phyloP scores from a whole-genome alignment of 2,888 invertebrate genomes.

The Cataglyphis livida region DNA sequence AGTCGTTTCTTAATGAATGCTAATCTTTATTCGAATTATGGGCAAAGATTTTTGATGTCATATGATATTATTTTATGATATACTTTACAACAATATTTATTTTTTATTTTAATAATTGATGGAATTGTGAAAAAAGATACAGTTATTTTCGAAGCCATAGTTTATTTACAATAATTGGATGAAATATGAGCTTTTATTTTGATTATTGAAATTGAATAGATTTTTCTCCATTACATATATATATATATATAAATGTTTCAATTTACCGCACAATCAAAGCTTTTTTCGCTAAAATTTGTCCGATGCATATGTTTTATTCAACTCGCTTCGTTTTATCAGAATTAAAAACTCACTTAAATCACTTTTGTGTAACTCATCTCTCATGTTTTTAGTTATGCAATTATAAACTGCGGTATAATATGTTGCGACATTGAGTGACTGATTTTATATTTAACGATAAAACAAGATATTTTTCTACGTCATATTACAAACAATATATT shows the following conservation, averaged over 20 bases:
- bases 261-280: slow-evolving; percentile 18
- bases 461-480: not conserved
- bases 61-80: not conserved
- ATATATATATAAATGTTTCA: slow-evolving; percentile 36
- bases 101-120: slow-evolving; percentile 14
- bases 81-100: slow-evolving; percentile 14
- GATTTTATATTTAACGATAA: slow-evolving; percentile 3
- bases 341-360: slow-evolving; percentile 49
- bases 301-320: slow-evolving; percentile 27
- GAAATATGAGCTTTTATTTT: slow-evolving; percentile 45
- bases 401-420: slow-evolving; percentile 6
- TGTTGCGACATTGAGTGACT: slow-evolving; percentile 5
- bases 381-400: slow-evolving; percentile 22
- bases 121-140: slow-evolving; percentile 3
- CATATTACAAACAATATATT: not conserved
- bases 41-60: not conserved
- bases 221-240: slow-evolving; percentile 18
- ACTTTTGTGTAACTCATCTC: slow-evolving; percentile 14
- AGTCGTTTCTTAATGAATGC: not conserved
- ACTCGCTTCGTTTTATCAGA: slow-evolving; percentile 14
- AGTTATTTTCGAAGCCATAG: slow-evolving; percentile 30
- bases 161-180: slow-evolving; percentile 51
- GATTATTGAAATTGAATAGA: slow-evolving; percentile 43
- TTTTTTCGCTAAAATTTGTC: slow-evolving; percentile 28
- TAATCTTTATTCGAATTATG: not conserved